Evolutionary conservation across 2,888 invertebrate species (phyloP), one percentile per base, ranked within the genome.

Genomic region (Argynnis bischoffii): DNA sequence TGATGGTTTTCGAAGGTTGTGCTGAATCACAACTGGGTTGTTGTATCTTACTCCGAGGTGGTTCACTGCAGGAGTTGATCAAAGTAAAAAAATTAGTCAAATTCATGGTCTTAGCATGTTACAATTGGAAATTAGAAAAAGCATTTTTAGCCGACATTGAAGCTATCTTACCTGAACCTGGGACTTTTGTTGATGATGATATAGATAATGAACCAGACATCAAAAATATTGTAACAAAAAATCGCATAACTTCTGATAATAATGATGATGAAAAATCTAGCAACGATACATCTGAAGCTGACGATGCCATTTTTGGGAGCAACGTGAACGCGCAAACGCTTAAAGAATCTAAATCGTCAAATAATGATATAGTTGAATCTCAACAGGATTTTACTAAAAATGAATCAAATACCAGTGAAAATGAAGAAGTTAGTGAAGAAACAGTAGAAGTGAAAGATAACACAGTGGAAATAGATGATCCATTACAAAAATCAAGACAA

Each of bases 1-100:
- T 99, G 46, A 97, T 99, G 97, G 96, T 97, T 76, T 96, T 99
- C 76, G 99, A 99, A 86, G 98, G 98, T 6, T 96, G 98, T 75
- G 95, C 96, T 0, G 95, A 95, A 79, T 94, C 96, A 0, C 95
- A 97, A 77, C 93, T 98, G 1, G 98, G 98, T 1, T 97, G 97
- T 74, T 97, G 98, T 18, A 95, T 99, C 55, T 86, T 98, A 3
- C 88, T 99, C 2, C 94, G 98, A n/a, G 98, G 98, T 0, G 94
- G 94, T 0, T 92, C 94, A 0, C 86, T 93, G 66, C 83, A 89
- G n/a, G 98, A 98, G 82, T 91, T 99, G 8, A 93, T 95, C 13
- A 94, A 95, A 80, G 95, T 98, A 0, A 99, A 99, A 84, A 95
- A 95, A 77, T 96, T 98, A 0, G 95, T 96, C 0, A 95, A 95